Evolutionary conservation across 2,113 vertebrate species (phyloP).

Genomic region (Nettapus auritus): DNA sequence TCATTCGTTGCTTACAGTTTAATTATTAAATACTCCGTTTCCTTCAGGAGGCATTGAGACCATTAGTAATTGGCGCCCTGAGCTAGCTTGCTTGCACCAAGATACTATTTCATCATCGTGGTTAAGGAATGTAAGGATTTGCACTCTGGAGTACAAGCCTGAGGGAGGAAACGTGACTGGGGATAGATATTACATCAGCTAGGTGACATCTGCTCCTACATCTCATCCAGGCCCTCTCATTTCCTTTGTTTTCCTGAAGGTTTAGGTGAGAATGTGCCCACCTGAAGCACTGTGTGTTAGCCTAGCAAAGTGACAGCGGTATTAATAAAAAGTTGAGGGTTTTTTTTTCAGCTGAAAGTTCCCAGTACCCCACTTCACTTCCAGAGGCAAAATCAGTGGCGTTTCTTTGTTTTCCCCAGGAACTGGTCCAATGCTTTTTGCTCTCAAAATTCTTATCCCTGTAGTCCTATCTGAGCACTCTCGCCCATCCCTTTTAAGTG

Average conservation of each 20-base stretch:
- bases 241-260: background rate
- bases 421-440: background rate
- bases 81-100: background rate
- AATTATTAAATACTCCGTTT: background rate
- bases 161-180: background rate
- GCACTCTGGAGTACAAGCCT: background rate
- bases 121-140: background rate
- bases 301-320: background rate
- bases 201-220: background rate
- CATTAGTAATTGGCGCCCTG: fast-evolving
- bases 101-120: background rate
- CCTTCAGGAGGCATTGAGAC: background rate
- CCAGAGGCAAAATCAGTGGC: background rate
- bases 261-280: background rate
- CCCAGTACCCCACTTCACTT: background rate
- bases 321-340: background rate
- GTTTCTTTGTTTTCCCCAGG: background rate
- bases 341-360: background rate
- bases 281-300: background rate
- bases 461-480: background rate
- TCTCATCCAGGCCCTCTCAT: background rate
- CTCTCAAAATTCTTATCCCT: background rate
- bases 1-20: background rate
- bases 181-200: background rate
- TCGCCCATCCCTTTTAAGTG: background rate